A percentile compares a stretch with the other conserved stretches of the same genome.
These are phyloP conservation scores for Laterallus jamaicensis DNA, from an alignment of 2,113 vertebrate species.

Conservation along the genomic window DNA sequence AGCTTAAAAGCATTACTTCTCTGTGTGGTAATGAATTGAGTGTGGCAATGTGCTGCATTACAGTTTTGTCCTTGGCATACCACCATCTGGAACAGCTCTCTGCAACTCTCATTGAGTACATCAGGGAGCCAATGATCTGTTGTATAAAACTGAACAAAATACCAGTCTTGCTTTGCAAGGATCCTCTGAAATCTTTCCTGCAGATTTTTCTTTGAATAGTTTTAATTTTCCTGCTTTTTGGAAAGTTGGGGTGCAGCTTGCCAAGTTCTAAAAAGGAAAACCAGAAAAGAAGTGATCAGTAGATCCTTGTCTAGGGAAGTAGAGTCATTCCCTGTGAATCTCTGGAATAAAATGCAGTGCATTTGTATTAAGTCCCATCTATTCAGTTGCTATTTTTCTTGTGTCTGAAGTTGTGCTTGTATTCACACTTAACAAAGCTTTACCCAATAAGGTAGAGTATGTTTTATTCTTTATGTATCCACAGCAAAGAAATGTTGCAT, in stretches of 20 bases:
- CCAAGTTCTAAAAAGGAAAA: background rate
- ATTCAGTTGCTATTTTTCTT: background rate
- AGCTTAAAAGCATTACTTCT: slow-evolving; percentile 58
- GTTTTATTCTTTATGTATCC: background rate
- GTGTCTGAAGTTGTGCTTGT: background rate
- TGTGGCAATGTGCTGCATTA: slow-evolving; percentile 58
- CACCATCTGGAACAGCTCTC: slow-evolving; percentile 63
- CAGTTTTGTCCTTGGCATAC: slow-evolving; percentile 50
- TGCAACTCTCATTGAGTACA: background rate
- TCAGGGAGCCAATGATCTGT: slow-evolving; percentile 48
- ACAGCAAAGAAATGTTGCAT: background rate
- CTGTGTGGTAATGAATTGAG: slow-evolving; percentile 62
- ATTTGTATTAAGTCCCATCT: background rate
- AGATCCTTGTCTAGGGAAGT: background rate
- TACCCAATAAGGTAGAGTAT: background rate
- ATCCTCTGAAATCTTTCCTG: slow-evolving; percentile 21
- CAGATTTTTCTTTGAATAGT: slow-evolving; percentile 13
- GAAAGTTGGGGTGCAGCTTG: background rate
- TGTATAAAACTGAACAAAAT: slow-evolving; percentile 34
- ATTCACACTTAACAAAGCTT: background rate
- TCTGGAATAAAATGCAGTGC: background rate
- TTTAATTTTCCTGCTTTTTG: background rate
- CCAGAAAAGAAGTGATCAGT: background rate
- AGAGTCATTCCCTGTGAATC: background rate
- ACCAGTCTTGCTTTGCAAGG: background rate